Base-by-base conservation (phyloP, 2,888 invertebrate genomes). In the Nomada fabriciana region DNA sequence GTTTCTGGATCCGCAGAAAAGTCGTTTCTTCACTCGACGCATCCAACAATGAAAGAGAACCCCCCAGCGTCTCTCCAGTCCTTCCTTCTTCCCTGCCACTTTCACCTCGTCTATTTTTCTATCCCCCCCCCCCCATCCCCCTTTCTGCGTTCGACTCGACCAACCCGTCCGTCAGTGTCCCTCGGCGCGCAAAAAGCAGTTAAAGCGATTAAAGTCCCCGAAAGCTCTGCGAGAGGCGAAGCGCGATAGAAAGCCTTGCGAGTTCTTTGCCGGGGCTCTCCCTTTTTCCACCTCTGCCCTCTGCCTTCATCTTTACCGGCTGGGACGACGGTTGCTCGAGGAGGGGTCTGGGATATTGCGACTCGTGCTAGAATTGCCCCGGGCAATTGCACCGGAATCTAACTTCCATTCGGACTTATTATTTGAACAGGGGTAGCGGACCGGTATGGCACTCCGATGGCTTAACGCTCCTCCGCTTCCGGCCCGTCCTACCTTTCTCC, bases 351-450 rank as follows among this genome's bases (percentile, higher is more conserved):
- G 82, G 85, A 89, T 89, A 89, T 89, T 89, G 85, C 88, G 89
- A 87, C 72, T 80, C 87, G 81, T 73, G 84, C 75, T 85, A 80
- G 85, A 88, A 89, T 87, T 86, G 87, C 89, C 88, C 75, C 88
- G 89, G 84, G 89, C 89, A 87, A 89, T 89, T 87, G 88, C 88
- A 80, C 84, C 64, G 88, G 84, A 88, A 88, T 88, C 87, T 86
- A 89, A 88, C 90, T 90, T 89, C 89, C 87, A 90, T 89, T 90
- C 86, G 87, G 87, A 90, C 90, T 91, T 91, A 91, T 91, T 91
- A 90, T 91, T 91, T 91, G 91, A 89, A 90, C 90, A 90, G 88
- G 86, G 79, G 74, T 63, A 76, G 78, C 53, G 60, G 64, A 55
- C 72, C 60, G 80, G 71, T 83, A 75, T 50, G 80, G 65, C 86